Conservation (phyloP, 2,797 vertebrate genomes). For the Lateolabrax maculatus region DNA sequence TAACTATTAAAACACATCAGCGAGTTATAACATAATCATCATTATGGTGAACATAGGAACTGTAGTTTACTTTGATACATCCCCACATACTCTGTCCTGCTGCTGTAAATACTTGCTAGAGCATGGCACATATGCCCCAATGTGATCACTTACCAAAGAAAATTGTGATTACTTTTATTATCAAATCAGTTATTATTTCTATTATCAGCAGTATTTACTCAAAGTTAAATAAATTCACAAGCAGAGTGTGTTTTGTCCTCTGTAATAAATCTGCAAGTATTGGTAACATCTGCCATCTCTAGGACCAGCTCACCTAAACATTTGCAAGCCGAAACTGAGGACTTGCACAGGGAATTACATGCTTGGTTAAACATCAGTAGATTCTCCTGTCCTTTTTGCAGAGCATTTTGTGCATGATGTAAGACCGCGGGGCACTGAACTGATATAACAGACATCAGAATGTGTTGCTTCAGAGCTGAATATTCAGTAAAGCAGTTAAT, state of each 20-base stretch:
- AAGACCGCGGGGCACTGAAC: not conserved
- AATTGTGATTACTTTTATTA: not conserved
- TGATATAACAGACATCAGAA: not conserved
- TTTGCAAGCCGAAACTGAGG: not conserved
- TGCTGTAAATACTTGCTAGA: not conserved
- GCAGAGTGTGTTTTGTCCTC: not conserved
- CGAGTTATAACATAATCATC: not conserved
- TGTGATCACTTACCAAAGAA: not conserved
- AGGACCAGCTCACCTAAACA: not conserved
- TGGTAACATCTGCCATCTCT: not conserved
- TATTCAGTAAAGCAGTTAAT: not conserved
- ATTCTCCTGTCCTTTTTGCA: not conserved
- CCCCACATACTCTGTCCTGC: not conserved
- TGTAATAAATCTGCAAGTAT: not conserved
- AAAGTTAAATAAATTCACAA: not conserved
- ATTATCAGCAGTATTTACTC: not conserved
- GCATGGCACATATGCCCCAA: not conserved
- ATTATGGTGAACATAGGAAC: not conserved
- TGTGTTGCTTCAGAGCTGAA: constrained; percentile 5
- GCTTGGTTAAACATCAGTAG: not conserved
- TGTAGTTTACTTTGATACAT: not conserved
- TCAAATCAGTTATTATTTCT: not conserved
- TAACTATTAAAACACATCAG: not conserved
- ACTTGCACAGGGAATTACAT: not conserved
- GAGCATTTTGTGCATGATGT: constrained; percentile 2